Percentiles rank a stretch among this genome's conserved stretches.
Conservation (phyloP, 2,113 vertebrate species). For the Charadrius vociferus region DNA sequence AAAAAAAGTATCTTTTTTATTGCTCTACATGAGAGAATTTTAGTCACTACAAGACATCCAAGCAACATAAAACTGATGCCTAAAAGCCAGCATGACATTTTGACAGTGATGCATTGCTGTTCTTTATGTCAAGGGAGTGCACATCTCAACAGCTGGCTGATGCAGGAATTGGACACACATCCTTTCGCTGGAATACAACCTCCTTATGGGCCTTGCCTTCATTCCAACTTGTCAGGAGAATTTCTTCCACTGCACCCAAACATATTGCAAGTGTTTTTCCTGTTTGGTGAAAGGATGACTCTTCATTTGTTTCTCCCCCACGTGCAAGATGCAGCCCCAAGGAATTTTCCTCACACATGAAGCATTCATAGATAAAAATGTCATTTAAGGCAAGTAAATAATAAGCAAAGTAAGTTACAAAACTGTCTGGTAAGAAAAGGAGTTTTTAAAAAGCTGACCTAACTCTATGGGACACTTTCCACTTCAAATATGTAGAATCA, state of each 20-base stretch:
- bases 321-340: not conserved
- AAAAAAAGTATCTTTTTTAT: no score
- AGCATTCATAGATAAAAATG: not conserved
- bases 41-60: not conserved
- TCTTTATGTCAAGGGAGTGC: slow-evolving; percentile 28
- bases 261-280: not conserved
- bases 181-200: not conserved
- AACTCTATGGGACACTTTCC: not conserved
- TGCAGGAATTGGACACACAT: slow-evolving; percentile 39
- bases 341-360: not conserved
- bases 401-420: not conserved
- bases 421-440: not conserved
- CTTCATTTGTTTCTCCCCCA: not conserved
- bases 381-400: not conserved
- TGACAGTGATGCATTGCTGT: slow-evolving; percentile 38
- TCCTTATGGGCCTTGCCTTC: not conserved
- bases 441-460: not conserved
- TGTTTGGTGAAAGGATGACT: not conserved
- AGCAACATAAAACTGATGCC: not conserved
- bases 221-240: slow-evolving; percentile 28
- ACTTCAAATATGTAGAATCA: slow-evolving; percentile 10
- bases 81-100: slow-evolving; percentile 19
- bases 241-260: slow-evolving; percentile 25
- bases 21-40: not conserved
- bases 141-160: slow-evolving; percentile 55